These are phyloP conservation scores for Cassiopea andromeda DNA, from an alignment of 30 jellyfish, hydroid and myxozoan genomes.

Conservation along the genomic window DNA sequence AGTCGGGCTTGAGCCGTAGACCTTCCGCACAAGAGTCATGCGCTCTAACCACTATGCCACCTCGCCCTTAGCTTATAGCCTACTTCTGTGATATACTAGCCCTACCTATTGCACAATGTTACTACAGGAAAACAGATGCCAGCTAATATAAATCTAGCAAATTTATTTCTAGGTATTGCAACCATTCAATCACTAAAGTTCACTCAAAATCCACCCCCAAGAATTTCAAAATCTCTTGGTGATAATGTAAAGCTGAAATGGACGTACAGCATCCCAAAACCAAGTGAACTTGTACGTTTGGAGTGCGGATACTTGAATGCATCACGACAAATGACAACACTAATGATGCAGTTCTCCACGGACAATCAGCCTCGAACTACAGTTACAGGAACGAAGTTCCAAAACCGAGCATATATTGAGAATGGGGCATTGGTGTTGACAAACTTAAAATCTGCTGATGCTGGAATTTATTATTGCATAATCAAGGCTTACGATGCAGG, in stretches of 20 bases:
- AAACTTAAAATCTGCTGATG: conserved; percentile 33
- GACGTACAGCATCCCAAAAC: conserved; percentile 34
- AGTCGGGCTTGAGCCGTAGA: no score
- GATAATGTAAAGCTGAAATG: conserved; percentile 24
- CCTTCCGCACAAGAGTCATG: no score
- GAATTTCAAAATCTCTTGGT: conserved; percentile 41
- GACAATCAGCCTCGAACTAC: conserved; percentile 59
- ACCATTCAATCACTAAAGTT: conserved; percentile 22
- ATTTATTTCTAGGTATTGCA: neutral
- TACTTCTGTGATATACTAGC: no score
- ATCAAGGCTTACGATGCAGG: conserved; percentile 38
- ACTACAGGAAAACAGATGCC: neutral
- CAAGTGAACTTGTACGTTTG: conserved; percentile 60
- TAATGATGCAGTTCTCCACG: conserved; percentile 52
- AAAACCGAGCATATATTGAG: conserved; percentile 41
- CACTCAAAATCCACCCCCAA: conserved; percentile 39
- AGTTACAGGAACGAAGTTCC: conserved; percentile 54
- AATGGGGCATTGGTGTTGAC: conserved; percentile 58
- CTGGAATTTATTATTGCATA: conserved; percentile 42
- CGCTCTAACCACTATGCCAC: no score
- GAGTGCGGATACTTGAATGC: conserved; percentile 59
- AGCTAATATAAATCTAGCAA: neutral
- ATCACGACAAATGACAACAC: conserved; percentile 49
- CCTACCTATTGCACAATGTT: neutral
- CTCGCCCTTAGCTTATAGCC: no score